Conservation (phyloP, 2,113 vertebrate genomes). For the Tor tambroides region DNA sequence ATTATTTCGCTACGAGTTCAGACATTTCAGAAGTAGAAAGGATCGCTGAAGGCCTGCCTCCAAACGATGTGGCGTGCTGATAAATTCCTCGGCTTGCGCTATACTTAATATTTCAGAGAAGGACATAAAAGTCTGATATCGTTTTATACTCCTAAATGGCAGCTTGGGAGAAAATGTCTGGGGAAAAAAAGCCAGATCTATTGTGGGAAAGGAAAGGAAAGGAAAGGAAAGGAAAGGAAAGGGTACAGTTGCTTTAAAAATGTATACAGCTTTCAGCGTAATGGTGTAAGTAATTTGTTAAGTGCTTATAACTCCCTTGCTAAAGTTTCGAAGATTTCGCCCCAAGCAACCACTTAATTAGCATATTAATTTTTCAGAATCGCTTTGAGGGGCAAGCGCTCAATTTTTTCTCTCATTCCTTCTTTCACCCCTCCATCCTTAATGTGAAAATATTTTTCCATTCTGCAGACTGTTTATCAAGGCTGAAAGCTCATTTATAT, state of each 20-base stretch:
- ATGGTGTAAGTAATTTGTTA: slow-evolving; percentile 74
- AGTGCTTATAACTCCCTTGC: slow-evolving; percentile 73
- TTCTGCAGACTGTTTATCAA: slow-evolving; percentile 63
- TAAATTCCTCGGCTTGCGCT: slow-evolving; percentile 52
- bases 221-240: slow-evolving; percentile 28
- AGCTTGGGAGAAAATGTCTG: slow-evolving; percentile 59
- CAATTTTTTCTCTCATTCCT: slow-evolving; percentile 58
- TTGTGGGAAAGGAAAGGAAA: slow-evolving; percentile 48
- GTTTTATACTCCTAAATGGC: slow-evolving; percentile 62
- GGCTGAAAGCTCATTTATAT: slow-evolving; percentile 55
- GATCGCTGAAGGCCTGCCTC: slow-evolving; percentile 40
- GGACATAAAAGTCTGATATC: slow-evolving; percentile 59
- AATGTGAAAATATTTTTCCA: slow-evolving; percentile 67
- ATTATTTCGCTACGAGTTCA: slow-evolving; percentile 55
- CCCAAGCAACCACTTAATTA: slow-evolving; percentile 69
- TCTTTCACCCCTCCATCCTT: slow-evolving; percentile 49
- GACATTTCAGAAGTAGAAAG: slow-evolving; percentile 54
- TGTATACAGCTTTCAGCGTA: slow-evolving; percentile 70
- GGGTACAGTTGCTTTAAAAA: slow-evolving; percentile 67
- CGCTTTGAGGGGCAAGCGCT: slow-evolving; percentile 67
- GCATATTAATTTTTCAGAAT: slow-evolving; percentile 73
- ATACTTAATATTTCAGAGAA: slow-evolving; percentile 58
- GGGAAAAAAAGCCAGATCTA: slow-evolving; percentile 58
- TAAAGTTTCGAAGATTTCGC: slow-evolving; percentile 70
- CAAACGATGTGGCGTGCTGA: slow-evolving; percentile 49